A percentile compares a stretch with the other conserved stretches of the same genome.
These are phyloP conservation scores for Halcyon badia DNA, from an alignment of 2,797 vertebrate species.

Conservation along the genomic window DNA sequence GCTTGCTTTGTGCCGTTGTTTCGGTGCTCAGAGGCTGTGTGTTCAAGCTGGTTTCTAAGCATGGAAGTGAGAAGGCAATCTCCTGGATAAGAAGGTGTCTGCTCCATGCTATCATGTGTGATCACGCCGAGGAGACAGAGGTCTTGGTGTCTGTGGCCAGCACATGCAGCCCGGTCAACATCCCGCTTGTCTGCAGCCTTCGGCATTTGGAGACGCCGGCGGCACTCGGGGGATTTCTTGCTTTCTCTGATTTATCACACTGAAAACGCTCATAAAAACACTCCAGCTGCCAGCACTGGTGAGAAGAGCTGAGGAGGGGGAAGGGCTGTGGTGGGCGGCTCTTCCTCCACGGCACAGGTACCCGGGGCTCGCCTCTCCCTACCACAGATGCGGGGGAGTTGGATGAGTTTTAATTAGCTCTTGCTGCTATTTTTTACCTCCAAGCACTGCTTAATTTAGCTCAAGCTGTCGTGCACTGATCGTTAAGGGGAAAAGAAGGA, in stretches of 20 bases:
- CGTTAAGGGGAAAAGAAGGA: background rate
- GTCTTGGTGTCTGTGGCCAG: accelerated
- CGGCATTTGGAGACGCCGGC: accelerated
- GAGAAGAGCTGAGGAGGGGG: background rate
- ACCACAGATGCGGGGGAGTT: background rate
- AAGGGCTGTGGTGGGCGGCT: background rate
- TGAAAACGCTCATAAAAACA: background rate
- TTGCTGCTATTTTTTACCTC: slow-evolving; percentile 45
- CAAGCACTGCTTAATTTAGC: slow-evolving; percentile 35
- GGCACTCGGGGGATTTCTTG: background rate
- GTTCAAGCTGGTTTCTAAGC: background rate
- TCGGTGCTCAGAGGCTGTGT: accelerated
- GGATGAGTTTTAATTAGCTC: slow-evolving; percentile 43
- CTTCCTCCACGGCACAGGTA: background rate
- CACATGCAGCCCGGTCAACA: accelerated
- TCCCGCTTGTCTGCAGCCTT: background rate
- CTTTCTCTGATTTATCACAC: background rate
- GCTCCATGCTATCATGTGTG: accelerated
- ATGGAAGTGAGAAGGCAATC: background rate
- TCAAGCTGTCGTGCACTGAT: background rate
- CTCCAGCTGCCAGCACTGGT: background rate
- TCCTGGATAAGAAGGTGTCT: background rate
- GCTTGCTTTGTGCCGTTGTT: accelerated
- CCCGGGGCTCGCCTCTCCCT: background rate
- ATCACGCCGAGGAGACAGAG: accelerated